These are phyloP conservation scores for Colistium nudipinnis DNA, from an alignment of 2,113 vertebrate species.

Conservation along the genomic window DNA sequence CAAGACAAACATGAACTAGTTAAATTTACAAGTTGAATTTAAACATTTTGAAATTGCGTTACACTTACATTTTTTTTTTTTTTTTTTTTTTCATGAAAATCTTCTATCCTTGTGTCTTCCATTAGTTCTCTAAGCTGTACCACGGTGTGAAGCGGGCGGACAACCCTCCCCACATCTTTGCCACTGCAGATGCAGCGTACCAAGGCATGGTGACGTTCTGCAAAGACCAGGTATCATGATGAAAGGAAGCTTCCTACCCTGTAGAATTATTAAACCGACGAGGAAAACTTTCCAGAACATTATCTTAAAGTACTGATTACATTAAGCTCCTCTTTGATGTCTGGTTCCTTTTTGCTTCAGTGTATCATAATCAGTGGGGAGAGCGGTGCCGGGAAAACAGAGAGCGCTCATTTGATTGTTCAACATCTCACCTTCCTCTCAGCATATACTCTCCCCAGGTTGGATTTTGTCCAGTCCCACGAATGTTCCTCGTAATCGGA, in stretches of 20 bases:
- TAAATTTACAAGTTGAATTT: too few species aligned
- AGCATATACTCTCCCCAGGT: too few species aligned
- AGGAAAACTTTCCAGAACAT: not conserved
- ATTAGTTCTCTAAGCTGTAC: slow-evolving; percentile 96
- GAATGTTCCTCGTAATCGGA: not conserved
- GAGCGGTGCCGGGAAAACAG: slow-evolving; percentile 98
- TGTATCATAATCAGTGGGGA: slow-evolving; percentile 99
- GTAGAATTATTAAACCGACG: not conserved
- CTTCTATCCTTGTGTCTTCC: not conserved
- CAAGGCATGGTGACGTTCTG: slow-evolving; percentile 96
- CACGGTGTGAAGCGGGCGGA: slow-evolving; percentile 91
- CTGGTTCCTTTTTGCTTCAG: slow-evolving; percentile 73
- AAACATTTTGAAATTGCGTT: too few species aligned
- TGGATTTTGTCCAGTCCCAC: slow-evolving; percentile 49
- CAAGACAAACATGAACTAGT: too few species aligned
- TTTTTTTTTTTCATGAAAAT: not conserved
- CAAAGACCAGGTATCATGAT: slow-evolving; percentile 98
- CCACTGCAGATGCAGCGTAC: slow-evolving; percentile 95
- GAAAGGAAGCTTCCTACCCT: too few species aligned
- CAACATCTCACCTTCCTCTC: slow-evolving; percentile 98
- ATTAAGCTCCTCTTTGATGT: too few species aligned
- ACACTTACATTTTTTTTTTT: too few species aligned
- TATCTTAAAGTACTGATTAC: too few species aligned
- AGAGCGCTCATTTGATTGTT: slow-evolving; percentile 96
- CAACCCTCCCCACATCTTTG: slow-evolving; percentile 98